Conservation (phyloP, 2,113 vertebrate species). For the Gallinago media region DNA sequence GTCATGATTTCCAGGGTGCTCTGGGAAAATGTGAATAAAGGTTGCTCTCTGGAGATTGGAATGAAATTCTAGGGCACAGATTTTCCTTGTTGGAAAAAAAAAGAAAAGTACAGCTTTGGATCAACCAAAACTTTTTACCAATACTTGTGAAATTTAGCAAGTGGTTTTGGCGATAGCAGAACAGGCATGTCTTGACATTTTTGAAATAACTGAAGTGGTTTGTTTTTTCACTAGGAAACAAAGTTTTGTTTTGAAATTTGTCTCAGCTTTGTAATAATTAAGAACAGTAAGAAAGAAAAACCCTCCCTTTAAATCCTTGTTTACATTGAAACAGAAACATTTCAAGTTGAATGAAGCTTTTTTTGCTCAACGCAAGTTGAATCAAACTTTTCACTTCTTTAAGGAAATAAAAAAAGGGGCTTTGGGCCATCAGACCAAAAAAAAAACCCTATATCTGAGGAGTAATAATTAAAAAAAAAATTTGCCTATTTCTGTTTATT, state of each 20-base stretch:
- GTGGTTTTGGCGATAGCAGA: background rate
- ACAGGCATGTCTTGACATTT: background rate
- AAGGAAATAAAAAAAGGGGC: background rate
- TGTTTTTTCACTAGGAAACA: background rate
- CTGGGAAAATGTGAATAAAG: background rate
- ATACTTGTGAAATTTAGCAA: background rate
- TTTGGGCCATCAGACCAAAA: background rate
- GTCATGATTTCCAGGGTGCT: background rate
- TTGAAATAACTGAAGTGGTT: background rate
- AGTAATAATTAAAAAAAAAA: background rate
- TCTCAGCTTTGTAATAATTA: conserved; percentile 1
- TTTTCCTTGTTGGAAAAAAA: background rate
- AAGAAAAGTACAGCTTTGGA: background rate
- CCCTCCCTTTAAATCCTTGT: background rate
- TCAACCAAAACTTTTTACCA: background rate
- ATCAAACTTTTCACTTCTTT: background rate
- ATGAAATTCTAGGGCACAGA: background rate
- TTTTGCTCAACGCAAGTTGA: background rate
- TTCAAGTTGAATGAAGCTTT: background rate
- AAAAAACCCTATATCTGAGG: background rate
- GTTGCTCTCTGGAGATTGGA: background rate
- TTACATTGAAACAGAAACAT: background rate
- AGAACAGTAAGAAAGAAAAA: background rate
- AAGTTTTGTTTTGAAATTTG: conserved; percentile 17
- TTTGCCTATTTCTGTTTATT: background rate